Evolutionary conservation across 2,113 vertebrate genomes (phyloP), one percentile per base, ranked within the genome.

Genomic region (Corynorhinus townsendii): DNA sequence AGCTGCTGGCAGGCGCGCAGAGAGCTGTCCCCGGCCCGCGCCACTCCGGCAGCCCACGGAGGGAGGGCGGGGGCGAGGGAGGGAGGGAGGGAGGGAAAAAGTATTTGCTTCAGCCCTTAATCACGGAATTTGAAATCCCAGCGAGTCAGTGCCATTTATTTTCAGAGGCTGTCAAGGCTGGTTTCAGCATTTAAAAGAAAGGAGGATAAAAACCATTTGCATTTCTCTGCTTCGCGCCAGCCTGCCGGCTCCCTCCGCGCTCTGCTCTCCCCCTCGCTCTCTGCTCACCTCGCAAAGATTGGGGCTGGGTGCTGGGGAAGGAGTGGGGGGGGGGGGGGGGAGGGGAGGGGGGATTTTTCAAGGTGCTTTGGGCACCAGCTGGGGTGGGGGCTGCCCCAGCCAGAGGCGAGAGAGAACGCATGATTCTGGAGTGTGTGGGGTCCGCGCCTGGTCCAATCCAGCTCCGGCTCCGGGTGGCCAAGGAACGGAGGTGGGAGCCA

Each of bases 121-220:
- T 98, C 98, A 93, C 72, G 83, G 97, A 97, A 97, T 97, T 98
- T 96, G 94, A 98, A 98, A 98, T 98, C 98, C 97, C 97, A 97
- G 97, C 97, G 96, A 98, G 97, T 69, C 94, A 54, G 95, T 97
- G 97, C 97, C 96, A 97, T 98, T 97, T 96, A 98, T 98, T 97
- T 98, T 96, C 97, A 92, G 90, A 87, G 89, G 94, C 97, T 98
- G 38, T 77, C 93, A 95, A 93, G 96, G 95, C 96, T 92, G 97
- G 89, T 89, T 97, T 95, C 95, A 84, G 97, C 95, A 52, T 97
- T 97, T 97, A 95, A 96, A 96, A 97, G 97, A 96, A 97, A 97
- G 92, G 94, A 91, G 80, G 94, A 93, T 97, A 72, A 96, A 95
- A 93, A 91, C 62, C 95, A 97, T 97, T 97, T 97, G 96, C 96